phyloP scores from a whole-genome alignment of 2,113 vertebrate species.

The Bufo gargarizans region DNA sequence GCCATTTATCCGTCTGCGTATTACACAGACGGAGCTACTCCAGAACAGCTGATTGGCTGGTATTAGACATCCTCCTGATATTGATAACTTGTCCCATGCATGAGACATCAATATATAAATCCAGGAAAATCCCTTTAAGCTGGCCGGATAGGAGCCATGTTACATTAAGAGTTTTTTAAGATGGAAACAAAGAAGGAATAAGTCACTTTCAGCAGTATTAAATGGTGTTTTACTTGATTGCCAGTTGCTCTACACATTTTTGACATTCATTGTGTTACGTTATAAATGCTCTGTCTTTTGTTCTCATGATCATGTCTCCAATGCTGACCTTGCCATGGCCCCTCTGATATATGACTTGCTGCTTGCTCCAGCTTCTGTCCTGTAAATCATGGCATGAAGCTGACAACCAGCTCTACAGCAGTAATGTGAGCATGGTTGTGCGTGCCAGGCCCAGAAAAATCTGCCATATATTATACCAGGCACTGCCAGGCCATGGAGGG shows the following conservation, averaged over 20 bases:
- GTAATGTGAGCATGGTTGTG: conserved; percentile 25
- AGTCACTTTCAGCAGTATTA: not conserved
- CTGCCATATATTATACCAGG: conserved; percentile 40
- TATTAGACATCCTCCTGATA: too few relatives aligned
- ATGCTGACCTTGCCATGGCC: conserved; percentile 45
- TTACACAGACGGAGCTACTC: too few relatives aligned
- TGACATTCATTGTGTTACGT: not conserved
- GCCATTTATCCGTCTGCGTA: too few relatives aligned
- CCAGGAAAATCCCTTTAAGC: too few relatives aligned
- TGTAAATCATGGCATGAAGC: conserved; percentile 43
- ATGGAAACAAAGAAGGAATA: not conserved
- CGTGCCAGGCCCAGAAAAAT: conserved; percentile 30
- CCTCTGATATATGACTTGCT: conserved; percentile 40
- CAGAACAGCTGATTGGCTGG: too few relatives aligned
- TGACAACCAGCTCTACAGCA: conserved; percentile 41
- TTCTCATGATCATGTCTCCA: conserved; percentile 22
- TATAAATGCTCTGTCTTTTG: conserved; percentile 16
- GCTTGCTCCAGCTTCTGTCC: not conserved
- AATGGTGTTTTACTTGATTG: not conserved
- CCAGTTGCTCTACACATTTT: not conserved
- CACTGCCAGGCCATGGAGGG: conserved; percentile 33
- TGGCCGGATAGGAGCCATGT: not conserved
- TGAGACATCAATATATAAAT: too few relatives aligned
- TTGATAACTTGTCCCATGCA: too few relatives aligned
- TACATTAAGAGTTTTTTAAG: not conserved